Evolutionary conservation across 1,140 invertebrate genomes (phyloP), one percentile per base, ranked within the genome.

Genomic region (Hypsibius dujardini): DNA sequence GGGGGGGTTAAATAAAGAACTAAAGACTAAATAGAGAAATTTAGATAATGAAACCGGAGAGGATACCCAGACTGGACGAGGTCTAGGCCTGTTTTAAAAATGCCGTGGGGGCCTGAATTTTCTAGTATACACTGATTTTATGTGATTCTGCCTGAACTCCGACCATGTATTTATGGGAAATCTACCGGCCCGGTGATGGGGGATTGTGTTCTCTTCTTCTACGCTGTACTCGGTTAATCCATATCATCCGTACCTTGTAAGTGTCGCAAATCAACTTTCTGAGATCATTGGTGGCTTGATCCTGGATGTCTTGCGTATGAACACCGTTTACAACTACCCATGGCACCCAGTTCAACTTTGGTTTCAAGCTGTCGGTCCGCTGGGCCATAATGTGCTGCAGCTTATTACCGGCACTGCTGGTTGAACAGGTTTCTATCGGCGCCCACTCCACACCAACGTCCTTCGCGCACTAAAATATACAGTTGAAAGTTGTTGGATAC

Each of bases 221-320:
- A n/a, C n/a, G n/a, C n/a, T n/a, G n/a, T n/a, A n/a, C n/a, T n/a
- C n/a, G n/a, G n/a, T n/a, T n/a, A n/a, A n/a, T n/a, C n/a, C n/a
- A n/a, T n/a, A n/a, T n/a, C n/a, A n/a, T n/a, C n/a, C n/a, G n/a
- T 67, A 67, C 62, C 62, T 67, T 67, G 42, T 67, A 67, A 7
- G 62, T 42, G 3, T 7, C 7, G 42, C 62, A 67, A 42, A 67
- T 42, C 3, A 67, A 3, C 3, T 42, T 42, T 3, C 62, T 12
- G 42, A 67, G 62, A 42, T 67, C 62, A 3, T 12, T 3, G 42
- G 3, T 7, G 42, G 7, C 7, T 42, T 67, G 7, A 3, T 42
- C 12, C 62, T 67, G 62, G 42, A 67, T 67, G 7, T 67, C 62
- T 67, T 67, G 12, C 42, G 62, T 67, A 67, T 67, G 62, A 42